Evolutionary conservation across 2,113 vertebrate species (phyloP).

Genomic region (Crotophaga sulcirostris): DNA sequence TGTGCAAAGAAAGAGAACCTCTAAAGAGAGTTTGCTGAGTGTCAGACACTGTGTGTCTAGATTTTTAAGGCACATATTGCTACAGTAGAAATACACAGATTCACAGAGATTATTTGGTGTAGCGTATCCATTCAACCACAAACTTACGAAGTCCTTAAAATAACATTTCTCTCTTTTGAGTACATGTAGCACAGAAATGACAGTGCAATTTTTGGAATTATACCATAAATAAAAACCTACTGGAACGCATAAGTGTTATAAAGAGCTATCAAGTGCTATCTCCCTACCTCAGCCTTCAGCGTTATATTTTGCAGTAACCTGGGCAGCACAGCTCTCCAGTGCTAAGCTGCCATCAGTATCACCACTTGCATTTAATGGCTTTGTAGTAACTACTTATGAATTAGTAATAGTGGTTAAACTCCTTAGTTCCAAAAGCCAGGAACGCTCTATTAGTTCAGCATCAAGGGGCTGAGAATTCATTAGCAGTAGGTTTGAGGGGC

Average conservation of each 20-base stretch:
- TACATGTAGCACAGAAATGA: background rate
- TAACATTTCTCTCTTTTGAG: background rate
- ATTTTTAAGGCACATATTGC: background rate
- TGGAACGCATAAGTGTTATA: background rate
- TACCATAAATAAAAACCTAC: background rate
- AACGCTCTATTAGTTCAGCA: background rate
- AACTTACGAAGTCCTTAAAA: background rate
- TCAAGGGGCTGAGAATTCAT: background rate
- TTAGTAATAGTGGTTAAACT: background rate
- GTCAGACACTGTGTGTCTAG: accelerated
- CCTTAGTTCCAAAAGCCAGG: background rate
- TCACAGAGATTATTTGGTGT: background rate
- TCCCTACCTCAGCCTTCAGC: background rate
- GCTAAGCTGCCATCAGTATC: background rate
- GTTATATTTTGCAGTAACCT: background rate
- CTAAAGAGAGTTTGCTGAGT: background rate
- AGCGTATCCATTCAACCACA: background rate
- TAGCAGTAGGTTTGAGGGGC: background rate
- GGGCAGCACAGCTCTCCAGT: background rate
- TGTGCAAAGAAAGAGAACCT: background rate
- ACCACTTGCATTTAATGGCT: background rate
- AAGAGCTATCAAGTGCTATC: background rate
- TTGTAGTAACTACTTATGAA: background rate
- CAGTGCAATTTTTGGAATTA: background rate
- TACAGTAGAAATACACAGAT: too few relatives aligned